phyloP scores from a whole-genome alignment of 1,140 invertebrate genomes.

The Atopsyche davidsoni region DNA sequence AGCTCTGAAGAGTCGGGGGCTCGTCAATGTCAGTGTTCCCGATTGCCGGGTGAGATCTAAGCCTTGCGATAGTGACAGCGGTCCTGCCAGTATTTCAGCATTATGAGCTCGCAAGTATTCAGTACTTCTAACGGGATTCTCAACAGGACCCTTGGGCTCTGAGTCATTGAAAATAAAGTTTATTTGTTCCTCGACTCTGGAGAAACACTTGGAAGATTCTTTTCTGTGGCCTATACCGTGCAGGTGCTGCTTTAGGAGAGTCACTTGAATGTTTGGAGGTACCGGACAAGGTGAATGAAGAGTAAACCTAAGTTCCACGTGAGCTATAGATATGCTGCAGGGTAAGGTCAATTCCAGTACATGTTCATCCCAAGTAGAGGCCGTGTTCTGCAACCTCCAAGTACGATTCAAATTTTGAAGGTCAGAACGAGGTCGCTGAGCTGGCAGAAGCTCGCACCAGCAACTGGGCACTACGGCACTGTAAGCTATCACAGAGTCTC shows the following conservation, averaged over 20 bases:
- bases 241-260: conserved; percentile 75
- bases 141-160: conserved; percentile 48
- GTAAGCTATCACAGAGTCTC: conserved; percentile 60
- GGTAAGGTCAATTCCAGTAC: conserved; percentile 83
- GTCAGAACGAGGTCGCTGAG: conserved; percentile 77
- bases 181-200: conserved; percentile 54
- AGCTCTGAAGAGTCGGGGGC: conserved; percentile 73
- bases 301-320: conserved; percentile 81
- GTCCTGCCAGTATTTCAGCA: conserved; percentile 84
- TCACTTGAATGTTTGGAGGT: conserved; percentile 67
- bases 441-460: conserved; percentile 87
- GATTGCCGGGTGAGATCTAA: conserved; percentile 79
- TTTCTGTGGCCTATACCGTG: conserved; percentile 60
- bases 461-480: conserved; percentile 85
- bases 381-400: conserved; percentile 80
- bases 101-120: conserved; percentile 81
- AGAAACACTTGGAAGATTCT: conserved; percentile 40
- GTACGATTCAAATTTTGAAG: conserved; percentile 75
- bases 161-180: conserved; percentile 50
- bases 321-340: conserved; percentile 66
- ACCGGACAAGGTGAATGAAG: conserved; percentile 65
- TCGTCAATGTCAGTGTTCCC: conserved; percentile 78
- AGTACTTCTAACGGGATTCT: conserved; percentile 72
- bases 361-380: conserved; percentile 87
- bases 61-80: conserved; percentile 70